phyloP scores from a whole-genome alignment of 2,113 vertebrate genomes.

The Tragulus kanchil region DNA sequence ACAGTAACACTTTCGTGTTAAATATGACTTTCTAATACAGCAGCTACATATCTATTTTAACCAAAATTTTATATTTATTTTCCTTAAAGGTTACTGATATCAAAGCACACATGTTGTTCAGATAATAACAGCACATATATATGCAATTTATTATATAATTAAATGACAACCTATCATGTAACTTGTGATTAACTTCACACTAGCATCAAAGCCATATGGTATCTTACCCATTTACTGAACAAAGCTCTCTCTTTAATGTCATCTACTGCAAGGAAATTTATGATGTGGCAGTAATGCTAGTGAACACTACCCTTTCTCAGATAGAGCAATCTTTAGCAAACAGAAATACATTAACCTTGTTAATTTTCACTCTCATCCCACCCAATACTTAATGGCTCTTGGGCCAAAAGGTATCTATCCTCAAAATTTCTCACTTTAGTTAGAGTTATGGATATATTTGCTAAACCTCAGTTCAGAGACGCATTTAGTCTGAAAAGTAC shows the following conservation, averaged over 20 bases:
- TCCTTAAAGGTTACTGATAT: background rate
- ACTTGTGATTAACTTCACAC: conserved; percentile 58
- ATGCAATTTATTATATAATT: conserved; percentile 61
- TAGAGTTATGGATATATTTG: background rate
- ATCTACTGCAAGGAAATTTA: conserved; percentile 70
- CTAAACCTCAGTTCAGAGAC: background rate
- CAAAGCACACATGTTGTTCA: background rate
- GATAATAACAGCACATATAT: background rate
- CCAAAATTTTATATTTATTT: conserved; percentile 9
- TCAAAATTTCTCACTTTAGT: background rate
- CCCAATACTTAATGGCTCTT: background rate
- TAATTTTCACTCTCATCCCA: background rate
- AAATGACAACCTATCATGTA: background rate
- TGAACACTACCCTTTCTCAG: background rate
- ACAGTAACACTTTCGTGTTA: background rate
- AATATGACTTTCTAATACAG: background rate
- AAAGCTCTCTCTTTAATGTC: conserved; percentile 62
- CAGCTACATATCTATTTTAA: background rate
- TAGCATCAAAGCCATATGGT: conserved; percentile 49
- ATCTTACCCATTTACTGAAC: conserved; percentile 54
- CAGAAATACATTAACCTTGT: conserved; percentile 61
- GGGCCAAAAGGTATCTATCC: background rate
- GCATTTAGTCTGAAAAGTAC: background rate
- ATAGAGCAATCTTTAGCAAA: conserved; percentile 43
- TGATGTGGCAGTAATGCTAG: conserved; percentile 62